Conservation (phyloP, 2,113 vertebrate genomes). For the Phaetusa simplex region DNA sequence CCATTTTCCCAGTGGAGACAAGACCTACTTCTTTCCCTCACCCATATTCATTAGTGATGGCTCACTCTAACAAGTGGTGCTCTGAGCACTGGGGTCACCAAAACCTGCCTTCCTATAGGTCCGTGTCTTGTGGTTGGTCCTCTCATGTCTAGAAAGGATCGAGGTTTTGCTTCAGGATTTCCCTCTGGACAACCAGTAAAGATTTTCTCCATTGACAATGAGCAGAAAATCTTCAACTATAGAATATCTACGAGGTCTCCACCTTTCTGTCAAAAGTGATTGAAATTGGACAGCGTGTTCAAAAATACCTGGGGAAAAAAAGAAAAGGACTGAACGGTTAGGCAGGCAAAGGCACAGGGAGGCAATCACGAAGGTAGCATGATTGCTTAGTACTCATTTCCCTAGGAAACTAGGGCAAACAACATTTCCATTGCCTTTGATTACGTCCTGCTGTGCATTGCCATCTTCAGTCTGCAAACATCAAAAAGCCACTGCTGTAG, state of each 20-base stretch:
- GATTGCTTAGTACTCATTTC: not conserved
- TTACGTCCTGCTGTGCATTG: constrained; percentile 28
- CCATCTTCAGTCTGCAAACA: constrained; percentile 20
- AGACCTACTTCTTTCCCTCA: not conserved
- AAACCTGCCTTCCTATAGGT: not conserved
- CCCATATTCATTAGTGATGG: not conserved
- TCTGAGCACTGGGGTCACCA: not conserved
- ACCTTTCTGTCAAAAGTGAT: not conserved
- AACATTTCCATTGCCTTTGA: constrained; percentile 2
- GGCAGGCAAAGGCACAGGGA: not conserved
- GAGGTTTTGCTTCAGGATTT: not conserved
- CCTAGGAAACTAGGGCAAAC: constrained; percentile 5
- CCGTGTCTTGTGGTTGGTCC: not conserved
- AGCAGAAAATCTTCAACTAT: not conserved
- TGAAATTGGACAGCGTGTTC: not conserved
- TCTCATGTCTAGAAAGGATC: fast-evolving
- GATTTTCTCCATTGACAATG: not conserved
- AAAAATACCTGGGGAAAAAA: not conserved
- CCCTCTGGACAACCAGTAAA: not conserved
- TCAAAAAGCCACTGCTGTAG: constrained; percentile 15
- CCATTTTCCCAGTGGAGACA: not conserved
- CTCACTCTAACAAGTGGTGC: not conserved
- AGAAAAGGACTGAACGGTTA: not conserved
- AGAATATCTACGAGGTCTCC: not conserved
- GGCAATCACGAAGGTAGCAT: not conserved